Percentiles rank a stretch among this genome's conserved stretches.
These are phyloP conservation scores for Phrynosoma platyrhinos DNA, from an alignment of 2,113 vertebrate genomes.

Conservation along the genomic window DNA sequence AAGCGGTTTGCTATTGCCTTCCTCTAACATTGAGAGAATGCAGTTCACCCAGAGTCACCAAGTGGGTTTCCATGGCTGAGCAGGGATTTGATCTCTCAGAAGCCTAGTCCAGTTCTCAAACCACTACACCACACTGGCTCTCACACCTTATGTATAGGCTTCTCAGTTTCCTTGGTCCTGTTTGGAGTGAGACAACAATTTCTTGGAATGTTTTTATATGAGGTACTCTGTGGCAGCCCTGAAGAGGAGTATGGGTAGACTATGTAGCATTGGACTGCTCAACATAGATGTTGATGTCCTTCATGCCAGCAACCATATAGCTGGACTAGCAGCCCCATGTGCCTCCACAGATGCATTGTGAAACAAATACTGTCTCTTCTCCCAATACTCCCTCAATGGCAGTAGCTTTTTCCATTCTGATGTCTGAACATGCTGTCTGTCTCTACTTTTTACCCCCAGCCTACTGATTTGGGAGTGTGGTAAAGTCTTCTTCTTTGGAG, in stretches of 20 bases:
- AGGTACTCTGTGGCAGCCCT: neutral
- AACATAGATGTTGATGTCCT: neutral
- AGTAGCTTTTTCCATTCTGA: neutral
- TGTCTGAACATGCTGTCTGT: neutral
- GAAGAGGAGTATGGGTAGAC: neutral
- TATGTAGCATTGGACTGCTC: neutral
- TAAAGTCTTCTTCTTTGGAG: too few relatives aligned
- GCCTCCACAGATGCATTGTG: neutral
- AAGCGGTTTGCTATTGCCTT: too few relatives aligned
- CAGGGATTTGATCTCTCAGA: too few relatives aligned
- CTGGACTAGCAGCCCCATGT: neutral
- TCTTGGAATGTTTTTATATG: neutral
- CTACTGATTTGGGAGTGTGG: neutral
- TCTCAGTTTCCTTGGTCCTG: neutral
- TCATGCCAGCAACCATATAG: neutral
- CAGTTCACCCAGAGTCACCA: too few relatives aligned
- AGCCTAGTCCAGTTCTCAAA: too few relatives aligned
- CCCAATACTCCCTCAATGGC: too few relatives aligned
- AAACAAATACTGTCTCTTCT: too few relatives aligned
- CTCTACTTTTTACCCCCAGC: neutral
- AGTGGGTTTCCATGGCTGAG: too few relatives aligned
- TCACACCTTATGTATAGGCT: too few relatives aligned
- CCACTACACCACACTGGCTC: too few relatives aligned
- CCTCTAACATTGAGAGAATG: too few relatives aligned
- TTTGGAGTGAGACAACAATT: fast-evolving